Base-by-base conservation (phyloP, 2,888 invertebrate genomes). In the Melolontha melolontha region DNA sequence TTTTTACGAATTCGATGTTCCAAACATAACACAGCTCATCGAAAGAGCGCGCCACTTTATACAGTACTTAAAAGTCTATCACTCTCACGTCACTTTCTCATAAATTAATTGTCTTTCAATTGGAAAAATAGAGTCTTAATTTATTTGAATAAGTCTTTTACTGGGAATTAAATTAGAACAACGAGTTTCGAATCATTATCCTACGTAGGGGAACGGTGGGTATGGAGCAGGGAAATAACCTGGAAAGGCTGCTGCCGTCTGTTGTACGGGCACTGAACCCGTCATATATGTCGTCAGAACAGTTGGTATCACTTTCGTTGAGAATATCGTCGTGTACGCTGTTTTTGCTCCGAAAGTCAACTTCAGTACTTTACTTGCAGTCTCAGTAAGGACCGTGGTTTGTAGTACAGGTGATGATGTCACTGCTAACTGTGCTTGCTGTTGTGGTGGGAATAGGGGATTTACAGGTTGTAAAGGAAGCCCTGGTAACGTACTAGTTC, bases 271-370 rank as follows among this genome's bases (percentile, higher is more conserved):
- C 29, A 95, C 85, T 0, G 93, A 92, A 12, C 91, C 91, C 5
- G 95, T 95, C 71, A 95, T 87, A 79, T 92, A 93, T 12, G 92
- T 91, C n/a, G 95, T 95, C 69, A 95, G 81, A 59, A 91, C 86
- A 0, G 94, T 94, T 6, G 95, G 94, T 47, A 95, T 90, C 50
- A 95, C 90, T 77, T 88, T 90, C 42, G 95, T 94, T 1, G 93
- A 92, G 81, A 90, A 94, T 68, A 96, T 86, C 1, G 95, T 95
- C 6, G 95, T 95, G 79, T 92, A 92, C 0, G 94, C 91, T 0
- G 95, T 95, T 82, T 93, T 94, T 39, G 95, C 95, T n/a, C 95
- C 95, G 79, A 95, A 95, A 10, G 94, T 95, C 73, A 95, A 84
- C 82, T 95, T 94, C 70, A 95, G 84, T 62, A 95, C 85, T 83